A percentile compares a stretch with the other conserved stretches of the same genome.
Evolutionary conservation across 2,888 invertebrate species (phyloP).

Genomic region (Dasypolia templi): DNA sequence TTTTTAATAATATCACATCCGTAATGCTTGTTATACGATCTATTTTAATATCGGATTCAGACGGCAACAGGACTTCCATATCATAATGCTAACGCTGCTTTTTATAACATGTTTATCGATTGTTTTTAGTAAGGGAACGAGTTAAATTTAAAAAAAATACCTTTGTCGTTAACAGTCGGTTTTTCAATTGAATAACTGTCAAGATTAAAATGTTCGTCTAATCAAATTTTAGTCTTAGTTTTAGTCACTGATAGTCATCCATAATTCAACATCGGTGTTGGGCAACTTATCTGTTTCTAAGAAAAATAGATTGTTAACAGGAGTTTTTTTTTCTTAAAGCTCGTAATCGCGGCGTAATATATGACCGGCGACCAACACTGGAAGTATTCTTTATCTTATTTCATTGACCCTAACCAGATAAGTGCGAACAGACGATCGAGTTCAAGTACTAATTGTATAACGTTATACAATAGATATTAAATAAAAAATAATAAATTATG

Average conservation of each 20-base stretch:
- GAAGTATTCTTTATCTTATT: constrained; percentile 51
- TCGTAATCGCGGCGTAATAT: background rate
- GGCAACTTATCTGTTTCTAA: no score
- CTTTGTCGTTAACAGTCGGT: background rate
- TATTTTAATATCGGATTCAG: no score
- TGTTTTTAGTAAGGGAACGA: no score
- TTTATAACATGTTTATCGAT: background rate
- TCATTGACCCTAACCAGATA: constrained; percentile 63
- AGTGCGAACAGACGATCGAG: constrained; percentile 34
- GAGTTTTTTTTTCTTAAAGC: no score
- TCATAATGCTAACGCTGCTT: background rate
- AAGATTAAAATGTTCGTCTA: background rate
- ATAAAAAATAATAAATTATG: constrained; percentile 3
- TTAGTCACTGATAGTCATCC: background rate
- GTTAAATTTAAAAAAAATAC: background rate
- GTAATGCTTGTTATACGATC: no score
- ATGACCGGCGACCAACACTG: constrained; percentile 39
- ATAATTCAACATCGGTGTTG: background rate
- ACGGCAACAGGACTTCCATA: background rate
- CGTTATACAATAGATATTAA: constrained; percentile 52
- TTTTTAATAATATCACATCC: no score
- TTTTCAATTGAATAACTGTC: background rate
- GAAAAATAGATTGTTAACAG: no score
- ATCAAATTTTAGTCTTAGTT: background rate
- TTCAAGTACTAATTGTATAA: constrained; percentile 64